Evolutionary conservation across 2,113 vertebrate genomes (phyloP).

Genomic region (Elephas maximus): DNA sequence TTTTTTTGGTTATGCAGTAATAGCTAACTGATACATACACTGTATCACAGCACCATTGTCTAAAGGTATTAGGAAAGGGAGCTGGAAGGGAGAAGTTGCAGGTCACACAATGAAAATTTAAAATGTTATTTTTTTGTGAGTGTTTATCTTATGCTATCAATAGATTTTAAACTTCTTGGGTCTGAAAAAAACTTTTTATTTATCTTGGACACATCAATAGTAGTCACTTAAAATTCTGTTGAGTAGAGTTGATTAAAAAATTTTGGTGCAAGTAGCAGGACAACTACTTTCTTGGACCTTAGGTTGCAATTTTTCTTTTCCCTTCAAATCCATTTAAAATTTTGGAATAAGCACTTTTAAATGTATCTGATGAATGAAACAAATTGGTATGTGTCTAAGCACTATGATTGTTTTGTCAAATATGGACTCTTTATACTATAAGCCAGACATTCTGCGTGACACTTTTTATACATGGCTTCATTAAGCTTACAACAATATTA

Average conservation of each 20-base stretch:
- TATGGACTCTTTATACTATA: not conserved
- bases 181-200: not conserved
- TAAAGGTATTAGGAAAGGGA: not conserved
- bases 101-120: not conserved
- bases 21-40: not conserved
- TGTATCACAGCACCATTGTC: not conserved
- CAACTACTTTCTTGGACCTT: not conserved
- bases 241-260: conserved; percentile 5
- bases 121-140: not conserved
- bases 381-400: not conserved
- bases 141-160: not conserved
- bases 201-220: not conserved
- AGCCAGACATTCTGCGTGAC: not conserved
- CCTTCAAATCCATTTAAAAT: not conserved
- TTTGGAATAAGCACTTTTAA: not conserved
- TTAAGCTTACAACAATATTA: conserved; percentile 2
- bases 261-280: not conserved
- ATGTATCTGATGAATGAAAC: not conserved
- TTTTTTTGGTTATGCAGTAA: not conserved
- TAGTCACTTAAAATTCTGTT: not conserved
- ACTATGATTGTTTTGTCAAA: not conserved
- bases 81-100: not conserved
- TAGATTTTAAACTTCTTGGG: not conserved
- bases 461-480: conserved; percentile 26
- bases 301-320: not conserved